These are phyloP conservation scores for Tragelaphus buxtoni DNA, from an alignment of 2,113 vertebrate genomes.

Conservation along the genomic window DNA sequence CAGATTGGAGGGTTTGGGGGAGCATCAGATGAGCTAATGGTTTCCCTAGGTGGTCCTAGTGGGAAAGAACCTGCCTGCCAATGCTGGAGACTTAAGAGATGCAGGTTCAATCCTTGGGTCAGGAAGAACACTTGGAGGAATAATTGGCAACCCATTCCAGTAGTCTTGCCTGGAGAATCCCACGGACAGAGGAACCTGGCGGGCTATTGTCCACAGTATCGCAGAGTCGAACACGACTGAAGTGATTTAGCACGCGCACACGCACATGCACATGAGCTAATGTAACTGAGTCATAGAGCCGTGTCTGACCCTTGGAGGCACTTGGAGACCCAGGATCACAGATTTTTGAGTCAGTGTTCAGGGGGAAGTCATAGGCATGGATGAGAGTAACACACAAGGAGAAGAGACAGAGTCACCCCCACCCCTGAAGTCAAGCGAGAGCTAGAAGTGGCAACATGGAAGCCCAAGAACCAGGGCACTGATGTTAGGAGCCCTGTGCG, in stretches of 20 bases:
- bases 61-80: neutral
- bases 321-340: neutral
- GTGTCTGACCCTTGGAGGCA: neutral
- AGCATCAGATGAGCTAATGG: neutral
- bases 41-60: neutral
- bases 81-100: neutral
- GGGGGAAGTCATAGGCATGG: neutral
- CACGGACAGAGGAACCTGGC: neutral
- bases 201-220: neutral
- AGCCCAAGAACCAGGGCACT: neutral
- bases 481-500: neutral
- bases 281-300: neutral
- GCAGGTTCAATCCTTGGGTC: neutral
- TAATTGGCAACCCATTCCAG: neutral
- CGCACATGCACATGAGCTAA: neutral
- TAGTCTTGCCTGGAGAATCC: neutral
- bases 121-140: neutral
- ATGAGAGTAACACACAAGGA: neutral
- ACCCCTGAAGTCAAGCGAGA: neutral
- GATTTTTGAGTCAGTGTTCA: neutral
- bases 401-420: neutral
- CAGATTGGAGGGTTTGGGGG: neutral
- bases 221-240: fast-evolving
- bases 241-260: neutral
- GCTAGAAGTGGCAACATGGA: neutral